Base-by-base conservation (phyloP, 2,113 vertebrate species). In the Gymnarchus niloticus region DNA sequence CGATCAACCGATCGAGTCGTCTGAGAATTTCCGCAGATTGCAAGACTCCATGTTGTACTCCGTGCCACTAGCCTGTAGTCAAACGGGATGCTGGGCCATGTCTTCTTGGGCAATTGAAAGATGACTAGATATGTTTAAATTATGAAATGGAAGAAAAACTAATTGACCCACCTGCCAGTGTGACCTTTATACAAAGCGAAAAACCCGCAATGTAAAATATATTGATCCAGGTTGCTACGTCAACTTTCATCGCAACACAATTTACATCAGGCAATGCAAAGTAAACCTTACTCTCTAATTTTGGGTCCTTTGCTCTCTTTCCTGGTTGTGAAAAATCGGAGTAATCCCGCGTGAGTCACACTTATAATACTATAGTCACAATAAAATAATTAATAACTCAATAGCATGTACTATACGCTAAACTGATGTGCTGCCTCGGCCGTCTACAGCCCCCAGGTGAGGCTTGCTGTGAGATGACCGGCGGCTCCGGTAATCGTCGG, bases 381-480 rank as follows among this genome's bases (percentile, higher is more conserved):
- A 61, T 28, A 2, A 61, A 61, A 61, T 61, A 9, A 61, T 61
- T 9, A 19, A 78, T 7, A 21, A 23, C 41, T 37, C 21, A 44
- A 28, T n/a, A 88, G 57, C 73, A 96, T 97, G 96, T 97, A 95
- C 44, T 96, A 96, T 89, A 96, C 93, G 78, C 88, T 96, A 89
- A 87, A 91, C 1, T 94, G 93, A 83, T 88, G 92, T 0, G 90
- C 91, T 56, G 92, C 94, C 2, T 84, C 93, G 17, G 88, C 92
- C 4, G 95, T 94, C 0, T 96, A 95, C 83, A 90, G 0, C 6
- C 96, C 96, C 0, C 95, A 97, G 95, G 96, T 97, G 94, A 77
- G 52, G 5, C 3, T 65, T 7, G 25, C 59, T 25, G 59, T 61
- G 51, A 12, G 51, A 6, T 52, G 7, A 6, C 5, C 51, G 91